Conservation (phyloP, 2,888 invertebrate species). For the Ypsolopha scabrella region DNA sequence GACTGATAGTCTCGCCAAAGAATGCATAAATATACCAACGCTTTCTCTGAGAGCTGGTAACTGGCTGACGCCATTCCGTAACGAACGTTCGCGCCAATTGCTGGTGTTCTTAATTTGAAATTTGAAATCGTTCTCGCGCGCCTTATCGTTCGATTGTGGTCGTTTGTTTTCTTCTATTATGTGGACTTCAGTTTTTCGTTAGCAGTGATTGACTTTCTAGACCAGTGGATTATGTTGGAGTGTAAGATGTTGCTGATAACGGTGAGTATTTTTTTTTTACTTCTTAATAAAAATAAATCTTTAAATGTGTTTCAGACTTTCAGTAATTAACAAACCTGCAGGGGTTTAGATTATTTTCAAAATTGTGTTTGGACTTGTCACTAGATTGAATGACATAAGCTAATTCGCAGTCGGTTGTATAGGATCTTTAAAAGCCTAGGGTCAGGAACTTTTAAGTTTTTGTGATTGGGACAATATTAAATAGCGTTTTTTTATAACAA, state of each 20-base stretch:
- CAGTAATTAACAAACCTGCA: too few relatives aligned
- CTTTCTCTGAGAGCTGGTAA: background rate
- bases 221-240: background rate
- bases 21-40: background rate
- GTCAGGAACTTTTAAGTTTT: too few relatives aligned
- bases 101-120: constrained; percentile 23
- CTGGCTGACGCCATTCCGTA: constrained; percentile 20
- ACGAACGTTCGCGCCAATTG: constrained; percentile 20
- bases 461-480: too few relatives aligned
- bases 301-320: too few relatives aligned
- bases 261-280: background rate
- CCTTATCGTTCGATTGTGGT: constrained; percentile 8
- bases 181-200: background rate
- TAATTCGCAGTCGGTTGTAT: too few relatives aligned
- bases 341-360: too few relatives aligned
- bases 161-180: background rate
- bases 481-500: too few relatives aligned
- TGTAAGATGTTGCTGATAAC: background rate
- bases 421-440: too few relatives aligned
- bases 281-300: too few relatives aligned
- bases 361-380: too few relatives aligned
- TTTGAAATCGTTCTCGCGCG: constrained; percentile 4
- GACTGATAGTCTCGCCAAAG: background rate
- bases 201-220: too few relatives aligned
- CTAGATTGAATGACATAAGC: too few relatives aligned